Percentiles rank a stretch among this genome's conserved stretches.
These are phyloP conservation scores for Actinernus sp. DNA, from an alignment of 92 coral and sea anemone species.

Conservation along the genomic window DNA sequence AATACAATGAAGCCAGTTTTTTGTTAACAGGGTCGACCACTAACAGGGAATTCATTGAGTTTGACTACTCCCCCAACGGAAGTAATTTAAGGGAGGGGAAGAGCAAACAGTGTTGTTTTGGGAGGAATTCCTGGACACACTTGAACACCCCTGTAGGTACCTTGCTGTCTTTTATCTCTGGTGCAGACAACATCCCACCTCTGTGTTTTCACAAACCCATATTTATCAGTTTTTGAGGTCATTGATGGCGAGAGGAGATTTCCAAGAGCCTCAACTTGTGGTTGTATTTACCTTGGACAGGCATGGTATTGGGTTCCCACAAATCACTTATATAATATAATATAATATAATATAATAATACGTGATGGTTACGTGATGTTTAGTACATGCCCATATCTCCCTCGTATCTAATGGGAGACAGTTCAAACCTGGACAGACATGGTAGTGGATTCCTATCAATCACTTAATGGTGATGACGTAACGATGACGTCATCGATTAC, in stretches of 20 bases:
- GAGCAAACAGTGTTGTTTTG: slow-evolving; percentile 18
- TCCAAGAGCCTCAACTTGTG: slow-evolving; percentile 22
- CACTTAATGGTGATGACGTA: no score
- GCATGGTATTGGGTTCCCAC: no score
- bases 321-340: background rate
- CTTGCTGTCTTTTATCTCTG: slow-evolving; percentile 6
- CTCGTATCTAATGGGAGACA: no score
- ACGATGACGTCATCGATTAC: no score
- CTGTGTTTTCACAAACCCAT: slow-evolving; percentile 7
- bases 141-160: no score
- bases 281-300: no score
- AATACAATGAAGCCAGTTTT: background rate
- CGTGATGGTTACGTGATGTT: no score
- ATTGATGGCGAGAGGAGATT: background rate
- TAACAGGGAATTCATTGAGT: slow-evolving; percentile 25
- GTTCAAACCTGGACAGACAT: no score
- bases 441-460: no score
- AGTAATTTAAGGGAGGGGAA: slow-evolving; percentile 31
- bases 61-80: slow-evolving; percentile 14
- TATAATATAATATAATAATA: no score
- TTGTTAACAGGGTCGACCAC: background rate
- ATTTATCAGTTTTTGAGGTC: background rate
- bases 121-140: slow-evolving; percentile 11
- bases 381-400: no score
- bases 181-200: slow-evolving; percentile 6